Evolutionary conservation across 2,113 vertebrate genomes (phyloP), one percentile per base, ranked within the genome.

Genomic region (Apodemus speciosus): DNA sequence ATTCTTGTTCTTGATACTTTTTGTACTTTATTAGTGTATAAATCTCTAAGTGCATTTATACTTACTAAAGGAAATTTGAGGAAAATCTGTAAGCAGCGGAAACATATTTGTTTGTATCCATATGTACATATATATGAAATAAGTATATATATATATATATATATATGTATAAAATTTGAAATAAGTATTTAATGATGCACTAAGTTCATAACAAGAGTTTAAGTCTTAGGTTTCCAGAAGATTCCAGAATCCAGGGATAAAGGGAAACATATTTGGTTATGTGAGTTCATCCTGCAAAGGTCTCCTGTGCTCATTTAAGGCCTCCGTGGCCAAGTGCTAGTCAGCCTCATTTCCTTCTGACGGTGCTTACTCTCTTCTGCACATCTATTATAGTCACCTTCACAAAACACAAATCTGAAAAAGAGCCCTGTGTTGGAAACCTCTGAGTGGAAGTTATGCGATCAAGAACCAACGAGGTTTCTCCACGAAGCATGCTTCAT

Each of bases 11-110:
- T 49, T 85, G 21, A 32, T 81, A 38, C 2, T 87, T 69, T 80
- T 92, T 15, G 18, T 93, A 69, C 40, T 46, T 95, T 80, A 91
- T 93, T 92, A 83, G 49, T 75, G 84, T 62, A 83, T 4, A 92
- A 64, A 43, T 80, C 25, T 80, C 49, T 58, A 64, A 68, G 58
- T 40, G 1, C 18, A 80, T 92, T 85, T 71, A 95, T 72, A 38
- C 1, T 75, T 49, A 89, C 90, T 95, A 93, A 84, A 89, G 60
- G 73, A 91, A 96, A 58, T 2, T 35, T 30, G 58, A 89, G 3
- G 71, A 80, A 94, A 92, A n/a, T 38, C 79, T 43, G 9, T 69
- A 84, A 89, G 38, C 85, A 40, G 79, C 60, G 27, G n/a, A 69
- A 18, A 90, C 14, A 86, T 38, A 88, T 53, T 73, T 13, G 1